These are phyloP conservation scores for Alviniconcha marisindica DNA, from an alignment of 1,140 invertebrate species.

Conservation along the genomic window DNA sequence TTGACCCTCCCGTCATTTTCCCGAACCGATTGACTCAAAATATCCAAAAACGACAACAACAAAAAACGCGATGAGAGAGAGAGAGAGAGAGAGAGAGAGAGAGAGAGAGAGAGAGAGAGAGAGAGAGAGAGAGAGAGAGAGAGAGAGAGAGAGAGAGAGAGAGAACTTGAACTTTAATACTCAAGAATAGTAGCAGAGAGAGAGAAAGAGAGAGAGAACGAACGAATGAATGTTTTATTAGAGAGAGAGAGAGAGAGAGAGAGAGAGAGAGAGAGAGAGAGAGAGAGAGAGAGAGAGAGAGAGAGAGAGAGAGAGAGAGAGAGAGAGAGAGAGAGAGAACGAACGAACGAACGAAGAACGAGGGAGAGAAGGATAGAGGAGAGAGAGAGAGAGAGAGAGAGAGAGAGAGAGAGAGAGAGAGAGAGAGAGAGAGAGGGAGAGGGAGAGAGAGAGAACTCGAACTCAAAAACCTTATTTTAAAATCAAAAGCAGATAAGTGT, in stretches of 20 bases:
- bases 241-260: neutral
- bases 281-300: neutral
- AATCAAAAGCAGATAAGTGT: neutral
- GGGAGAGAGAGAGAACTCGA: neutral
- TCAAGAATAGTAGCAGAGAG: too few relatives aligned
- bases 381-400: neutral
- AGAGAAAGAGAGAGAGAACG: too few relatives aligned
- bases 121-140: neutral
- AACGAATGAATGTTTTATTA: too few relatives aligned
- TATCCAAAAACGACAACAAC: neutral
- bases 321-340: neutral
- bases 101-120: neutral
- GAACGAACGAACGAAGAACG: neutral
- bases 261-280: neutral
- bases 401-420: neutral
- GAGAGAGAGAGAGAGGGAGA: neutral
- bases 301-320: neutral
- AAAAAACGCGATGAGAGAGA: neutral
- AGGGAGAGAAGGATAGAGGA: neutral
- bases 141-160: too few relatives aligned
- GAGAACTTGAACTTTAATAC: neutral
- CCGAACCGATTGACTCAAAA: too few relatives aligned
- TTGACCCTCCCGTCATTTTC: too few relatives aligned
- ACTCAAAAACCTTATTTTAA: neutral
- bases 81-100: neutral